phyloP scores from a whole-genome alignment of 2,113 vertebrate genomes.

The Prinia subflava region DNA sequence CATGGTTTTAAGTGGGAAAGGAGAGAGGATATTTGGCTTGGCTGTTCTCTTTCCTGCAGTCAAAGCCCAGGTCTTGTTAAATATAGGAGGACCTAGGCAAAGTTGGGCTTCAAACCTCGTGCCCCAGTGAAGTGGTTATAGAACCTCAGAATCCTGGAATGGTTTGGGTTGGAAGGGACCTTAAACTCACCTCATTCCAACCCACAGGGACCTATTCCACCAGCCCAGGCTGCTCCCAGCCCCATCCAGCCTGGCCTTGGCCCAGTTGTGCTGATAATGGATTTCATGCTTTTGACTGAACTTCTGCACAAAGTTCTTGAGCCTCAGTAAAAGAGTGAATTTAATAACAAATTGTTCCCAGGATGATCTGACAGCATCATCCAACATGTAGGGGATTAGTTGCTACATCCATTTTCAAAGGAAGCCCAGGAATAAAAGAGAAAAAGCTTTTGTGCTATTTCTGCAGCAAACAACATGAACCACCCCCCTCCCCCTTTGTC shows the following conservation, averaged over 20 bases:
- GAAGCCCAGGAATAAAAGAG: neutral
- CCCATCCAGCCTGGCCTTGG: neutral
- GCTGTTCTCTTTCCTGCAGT: neutral
- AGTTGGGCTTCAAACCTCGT: neutral
- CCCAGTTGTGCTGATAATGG: neutral
- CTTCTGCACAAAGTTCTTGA: neutral
- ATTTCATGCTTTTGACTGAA: neutral
- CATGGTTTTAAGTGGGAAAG: neutral
- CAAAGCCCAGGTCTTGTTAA: neutral
- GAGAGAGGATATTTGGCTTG: neutral
- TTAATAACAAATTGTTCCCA: neutral
- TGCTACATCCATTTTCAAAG: neutral
- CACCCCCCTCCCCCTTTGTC: neutral
- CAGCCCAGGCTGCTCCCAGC: neutral
- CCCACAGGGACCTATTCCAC: neutral
- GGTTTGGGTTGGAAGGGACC: neutral
- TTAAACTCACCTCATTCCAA: neutral
- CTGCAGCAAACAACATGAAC: neutral
- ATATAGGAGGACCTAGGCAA: neutral
- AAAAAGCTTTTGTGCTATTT: neutral
- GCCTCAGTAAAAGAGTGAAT: neutral
- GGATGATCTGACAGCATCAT: neutral
- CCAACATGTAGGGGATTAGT: neutral
- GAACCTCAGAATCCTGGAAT: neutral
- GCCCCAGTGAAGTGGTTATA: neutral